phyloP scores from a whole-genome alignment of 2,113 vertebrate genomes.

The Phalacrocorax aristotelis region DNA sequence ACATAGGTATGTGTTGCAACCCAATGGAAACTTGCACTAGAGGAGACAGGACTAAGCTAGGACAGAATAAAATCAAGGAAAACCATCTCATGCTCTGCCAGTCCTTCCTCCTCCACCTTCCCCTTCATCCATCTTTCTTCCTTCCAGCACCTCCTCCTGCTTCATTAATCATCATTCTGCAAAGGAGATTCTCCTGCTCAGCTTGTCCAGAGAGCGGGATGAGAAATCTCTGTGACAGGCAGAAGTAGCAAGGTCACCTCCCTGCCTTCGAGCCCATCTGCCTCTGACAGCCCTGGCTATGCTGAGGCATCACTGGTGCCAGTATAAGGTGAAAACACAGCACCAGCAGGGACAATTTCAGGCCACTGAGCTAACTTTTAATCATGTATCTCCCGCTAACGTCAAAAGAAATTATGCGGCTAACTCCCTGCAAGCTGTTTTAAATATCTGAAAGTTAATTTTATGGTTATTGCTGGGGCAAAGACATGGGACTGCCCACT shows the following conservation, averaged over 20 bases:
- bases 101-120: neutral
- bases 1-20: neutral
- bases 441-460: neutral
- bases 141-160: neutral
- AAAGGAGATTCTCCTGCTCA: neutral
- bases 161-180: neutral
- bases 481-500: neutral
- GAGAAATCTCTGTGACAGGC: neutral
- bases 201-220: fast-evolving
- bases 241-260: neutral
- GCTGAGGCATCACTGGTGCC: neutral
- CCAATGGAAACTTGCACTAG: neutral
- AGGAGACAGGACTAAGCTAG: neutral
- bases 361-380: neutral
- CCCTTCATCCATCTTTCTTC: neutral
- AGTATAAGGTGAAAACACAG: neutral
- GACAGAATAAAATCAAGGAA: neutral
- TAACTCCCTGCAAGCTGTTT: slow-evolving; percentile 22
- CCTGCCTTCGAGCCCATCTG: neutral
- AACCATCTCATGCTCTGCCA: neutral
- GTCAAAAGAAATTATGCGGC: slow-evolving; percentile 21
- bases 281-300: fast-evolving
- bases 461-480: neutral
- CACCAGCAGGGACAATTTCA: neutral
- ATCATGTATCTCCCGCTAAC: neutral